Evolutionary conservation across 2,888 invertebrate species (phyloP).

Genomic region (Orthosia incerta): DNA sequence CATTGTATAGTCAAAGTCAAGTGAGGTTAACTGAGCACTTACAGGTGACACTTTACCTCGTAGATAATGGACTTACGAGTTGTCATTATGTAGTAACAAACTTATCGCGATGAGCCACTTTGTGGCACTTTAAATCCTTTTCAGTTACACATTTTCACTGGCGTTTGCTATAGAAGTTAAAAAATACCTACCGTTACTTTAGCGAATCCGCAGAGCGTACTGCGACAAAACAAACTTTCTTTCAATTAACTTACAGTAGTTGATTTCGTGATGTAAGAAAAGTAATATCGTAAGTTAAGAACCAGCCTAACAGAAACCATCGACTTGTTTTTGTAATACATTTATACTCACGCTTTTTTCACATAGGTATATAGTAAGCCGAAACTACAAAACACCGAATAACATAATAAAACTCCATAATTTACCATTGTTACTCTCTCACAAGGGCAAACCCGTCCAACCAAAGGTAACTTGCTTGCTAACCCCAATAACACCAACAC

Average conservation of each 20-base stretch:
- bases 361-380: background rate
- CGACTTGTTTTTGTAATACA: background rate
- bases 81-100: slow-evolving; percentile 17
- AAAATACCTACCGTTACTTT: background rate
- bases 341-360: background rate
- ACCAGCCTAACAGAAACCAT: background rate
- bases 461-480: background rate
- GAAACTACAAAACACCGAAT: background rate
- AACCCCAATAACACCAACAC: slow-evolving; percentile 10
- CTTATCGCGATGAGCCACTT: background rate
- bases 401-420: background rate
- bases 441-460: background rate
- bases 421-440: background rate
- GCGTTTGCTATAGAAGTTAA: background rate
- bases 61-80: slow-evolving; percentile 16
- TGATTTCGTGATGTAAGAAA: background rate
- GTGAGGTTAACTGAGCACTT: slow-evolving; percentile 19
- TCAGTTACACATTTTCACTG: background rate
- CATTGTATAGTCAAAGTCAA: slow-evolving; percentile 7
- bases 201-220: slow-evolving; percentile 16
- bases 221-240: slow-evolving; percentile 33
- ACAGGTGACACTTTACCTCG: slow-evolving; percentile 20
- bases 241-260: background rate
- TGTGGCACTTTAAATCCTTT: background rate
- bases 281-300: background rate